Conservation (phyloP, 2,113 vertebrate genomes). For the Caretta caretta region DNA sequence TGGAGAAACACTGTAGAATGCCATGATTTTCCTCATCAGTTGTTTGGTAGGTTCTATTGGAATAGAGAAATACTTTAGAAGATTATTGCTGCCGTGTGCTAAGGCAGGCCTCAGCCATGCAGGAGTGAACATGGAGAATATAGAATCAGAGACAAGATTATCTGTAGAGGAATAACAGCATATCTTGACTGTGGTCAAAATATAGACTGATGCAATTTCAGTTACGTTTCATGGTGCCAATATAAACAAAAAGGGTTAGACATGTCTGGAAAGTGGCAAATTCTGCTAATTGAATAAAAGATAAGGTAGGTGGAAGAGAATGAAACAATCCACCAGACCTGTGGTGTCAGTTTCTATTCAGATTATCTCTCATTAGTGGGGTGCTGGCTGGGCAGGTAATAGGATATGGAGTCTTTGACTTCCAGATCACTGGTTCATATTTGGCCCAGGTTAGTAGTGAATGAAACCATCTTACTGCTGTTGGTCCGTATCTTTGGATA, state of each 20-base stretch:
- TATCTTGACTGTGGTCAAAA: conserved; percentile 34
- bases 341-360: background rate
- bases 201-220: conserved; percentile 43
- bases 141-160: background rate
- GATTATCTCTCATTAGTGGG: background rate
- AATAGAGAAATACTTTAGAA: background rate
- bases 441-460: background rate
- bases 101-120: background rate
- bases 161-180: conserved; percentile 19
- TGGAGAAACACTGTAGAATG: background rate
- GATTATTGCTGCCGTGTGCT: background rate
- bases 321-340: background rate
- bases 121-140: background rate
- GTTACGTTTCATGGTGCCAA: conserved; percentile 18
- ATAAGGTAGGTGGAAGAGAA: conserved; percentile 14
- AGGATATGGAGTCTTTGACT: conserved; percentile 14
- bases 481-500: background rate
- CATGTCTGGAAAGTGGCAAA: background rate
- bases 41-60: background rate
- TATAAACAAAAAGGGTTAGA: conserved; percentile 35
- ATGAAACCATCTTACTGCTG: background rate
- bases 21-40: background rate
- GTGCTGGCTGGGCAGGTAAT: background rate
- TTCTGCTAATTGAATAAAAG: background rate
- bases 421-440: background rate